Evolutionary conservation across 2,888 invertebrate genomes (phyloP).

Genomic region (Spicauda simplicius): DNA sequence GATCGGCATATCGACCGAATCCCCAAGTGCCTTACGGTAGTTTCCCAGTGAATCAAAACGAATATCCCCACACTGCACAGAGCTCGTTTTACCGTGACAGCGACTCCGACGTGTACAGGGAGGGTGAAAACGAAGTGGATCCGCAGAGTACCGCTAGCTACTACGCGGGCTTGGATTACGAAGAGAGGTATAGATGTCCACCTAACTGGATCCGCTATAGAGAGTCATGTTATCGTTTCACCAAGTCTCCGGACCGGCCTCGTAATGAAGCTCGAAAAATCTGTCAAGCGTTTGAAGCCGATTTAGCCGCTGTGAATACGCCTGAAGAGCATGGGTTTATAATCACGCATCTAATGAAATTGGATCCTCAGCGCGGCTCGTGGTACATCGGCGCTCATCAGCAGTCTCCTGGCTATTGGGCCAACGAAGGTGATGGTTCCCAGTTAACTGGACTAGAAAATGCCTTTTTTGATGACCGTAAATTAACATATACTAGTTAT

Average conservation of each 20-base stretch:
- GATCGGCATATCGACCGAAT: constrained; percentile 63
- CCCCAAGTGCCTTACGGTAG: constrained; percentile 73
- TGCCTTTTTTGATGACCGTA: constrained; percentile 89
- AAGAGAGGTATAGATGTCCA: constrained; percentile 87
- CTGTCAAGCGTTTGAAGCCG: constrained; percentile 93
- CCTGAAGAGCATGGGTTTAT: constrained; percentile 95
- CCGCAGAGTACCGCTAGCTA: constrained; percentile 69
- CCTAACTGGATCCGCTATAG: constrained; percentile 93
- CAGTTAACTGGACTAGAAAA: constrained; percentile 91
- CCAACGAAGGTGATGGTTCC: constrained; percentile 93
- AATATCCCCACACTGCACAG: constrained; percentile 63
- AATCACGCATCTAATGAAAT: constrained; percentile 90
- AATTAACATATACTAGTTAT: constrained; percentile 67
- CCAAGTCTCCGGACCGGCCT: constrained; percentile 92
- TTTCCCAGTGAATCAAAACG: constrained; percentile 69
- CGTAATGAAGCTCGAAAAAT: constrained; percentile 92
- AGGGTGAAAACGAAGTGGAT: constrained; percentile 70
- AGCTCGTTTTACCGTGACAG: constrained; percentile 72
- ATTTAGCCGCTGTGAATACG: constrained; percentile 91
- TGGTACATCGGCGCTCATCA: constrained; percentile 95
- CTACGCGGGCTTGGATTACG: constrained; percentile 75
- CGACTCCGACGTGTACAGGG: constrained; percentile 63
- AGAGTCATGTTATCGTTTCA: constrained; percentile 95
- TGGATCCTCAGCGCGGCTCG: constrained; percentile 93
- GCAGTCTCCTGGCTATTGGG: constrained; percentile 90